Percentiles rank a stretch among this genome's conserved stretches.
Conservation (phyloP, 92 coral and sea anemone genomes). For the Heliopora coerulea region DNA sequence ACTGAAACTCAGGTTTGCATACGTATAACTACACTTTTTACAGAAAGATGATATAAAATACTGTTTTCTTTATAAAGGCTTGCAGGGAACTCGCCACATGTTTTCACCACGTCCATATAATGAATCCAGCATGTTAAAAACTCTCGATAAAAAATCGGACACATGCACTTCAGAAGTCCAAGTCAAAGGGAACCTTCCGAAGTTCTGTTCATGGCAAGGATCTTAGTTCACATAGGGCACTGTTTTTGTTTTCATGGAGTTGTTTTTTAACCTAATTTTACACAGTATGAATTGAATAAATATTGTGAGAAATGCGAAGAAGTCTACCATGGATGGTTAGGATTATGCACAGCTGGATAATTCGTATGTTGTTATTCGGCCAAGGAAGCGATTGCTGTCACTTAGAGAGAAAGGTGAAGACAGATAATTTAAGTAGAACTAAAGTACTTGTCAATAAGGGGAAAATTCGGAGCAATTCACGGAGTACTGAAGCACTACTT, state of each 20-base stretch:
- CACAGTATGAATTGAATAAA: slow-evolving; percentile 34
- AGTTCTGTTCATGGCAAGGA: not conserved
- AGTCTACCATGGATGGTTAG: slow-evolving; percentile 8
- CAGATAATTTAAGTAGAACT: slow-evolving; percentile 39
- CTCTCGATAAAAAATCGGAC: not conserved
- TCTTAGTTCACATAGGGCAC: no score
- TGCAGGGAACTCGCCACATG: slow-evolving; percentile 16
- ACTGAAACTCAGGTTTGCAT: not conserved
- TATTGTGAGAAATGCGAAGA: slow-evolving; percentile 18
- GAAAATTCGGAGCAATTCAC: not conserved
- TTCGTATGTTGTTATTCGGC: slow-evolving; percentile 29
- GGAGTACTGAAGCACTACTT: not conserved
- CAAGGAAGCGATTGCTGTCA: slow-evolving; percentile 39
- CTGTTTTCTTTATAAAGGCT: slow-evolving; percentile 21
- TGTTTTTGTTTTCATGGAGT: slow-evolving; percentile 22
- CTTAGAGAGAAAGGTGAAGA: slow-evolving; percentile 26
- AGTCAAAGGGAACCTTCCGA: not conserved
- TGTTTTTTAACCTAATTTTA: slow-evolving; percentile 7
- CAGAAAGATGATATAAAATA: not conserved
- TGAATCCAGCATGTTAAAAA: slow-evolving; percentile 31
- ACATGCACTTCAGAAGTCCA: not conserved
- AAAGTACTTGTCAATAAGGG: slow-evolving; percentile 29
- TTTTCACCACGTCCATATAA: slow-evolving; percentile 22
- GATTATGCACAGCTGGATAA: slow-evolving; percentile 19
- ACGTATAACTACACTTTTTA: slow-evolving; percentile 11